Evolutionary conservation across 2,888 invertebrate genomes (phyloP).

Genomic region (Onthophagus sagittarius): DNA sequence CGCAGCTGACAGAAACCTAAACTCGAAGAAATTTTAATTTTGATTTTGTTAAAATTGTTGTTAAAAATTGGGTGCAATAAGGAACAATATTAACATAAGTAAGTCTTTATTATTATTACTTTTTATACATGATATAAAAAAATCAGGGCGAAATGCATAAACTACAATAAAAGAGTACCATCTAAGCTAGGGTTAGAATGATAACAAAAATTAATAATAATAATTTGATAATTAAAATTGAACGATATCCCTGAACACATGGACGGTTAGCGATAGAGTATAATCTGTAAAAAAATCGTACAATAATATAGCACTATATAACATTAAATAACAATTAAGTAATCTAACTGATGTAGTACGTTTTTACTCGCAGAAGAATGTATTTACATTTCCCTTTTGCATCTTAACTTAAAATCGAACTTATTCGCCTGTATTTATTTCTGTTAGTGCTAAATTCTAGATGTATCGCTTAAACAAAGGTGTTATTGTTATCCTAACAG

Average conservation of each 20-base stretch:
- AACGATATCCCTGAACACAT: constrained; percentile 21
- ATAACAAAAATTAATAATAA: neutral
- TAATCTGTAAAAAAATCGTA: neutral
- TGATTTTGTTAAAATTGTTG: too few species aligned
- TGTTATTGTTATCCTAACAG: neutral
- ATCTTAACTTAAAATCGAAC: neutral
- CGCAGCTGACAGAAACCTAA: too few species aligned
- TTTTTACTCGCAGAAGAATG: neutral
- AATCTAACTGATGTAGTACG: neutral
- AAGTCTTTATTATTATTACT: constrained; percentile 7
- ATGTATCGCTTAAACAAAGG: neutral
- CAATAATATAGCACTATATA: constrained; percentile 1
- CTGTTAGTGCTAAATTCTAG: neutral
- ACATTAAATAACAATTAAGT: constrained; percentile 1
- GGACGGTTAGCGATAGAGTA: constrained; percentile 18
- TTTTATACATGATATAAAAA: constrained; percentile 6
- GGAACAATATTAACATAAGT: neutral
- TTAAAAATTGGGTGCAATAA: neutral
- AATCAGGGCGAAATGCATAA: neutral
- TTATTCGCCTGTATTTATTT: neutral
- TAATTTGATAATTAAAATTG: constrained; percentile 1
- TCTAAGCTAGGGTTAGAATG: neutral
- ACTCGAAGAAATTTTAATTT: too few species aligned
- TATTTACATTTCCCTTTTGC: constrained; percentile 3
- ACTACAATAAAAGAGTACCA: constrained; percentile 4